Base-by-base conservation (phyloP, 2,797 vertebrate genomes). In the Eremophila alpestris region DNA sequence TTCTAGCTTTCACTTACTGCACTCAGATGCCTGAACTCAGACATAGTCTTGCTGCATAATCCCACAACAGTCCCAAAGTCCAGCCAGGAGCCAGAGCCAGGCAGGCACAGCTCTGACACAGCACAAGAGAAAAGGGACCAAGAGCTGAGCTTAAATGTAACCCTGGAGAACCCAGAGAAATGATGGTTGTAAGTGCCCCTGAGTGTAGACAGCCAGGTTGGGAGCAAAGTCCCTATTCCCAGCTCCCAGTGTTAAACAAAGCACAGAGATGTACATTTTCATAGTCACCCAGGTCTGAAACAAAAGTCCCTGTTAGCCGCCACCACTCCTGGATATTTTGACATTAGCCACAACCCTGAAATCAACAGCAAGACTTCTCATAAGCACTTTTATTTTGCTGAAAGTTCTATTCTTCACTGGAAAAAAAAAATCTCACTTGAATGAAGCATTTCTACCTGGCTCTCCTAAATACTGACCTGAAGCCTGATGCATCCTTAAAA, bases 81-180 rank as follows among this genome's bases (percentile, higher is more conserved):
- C 59, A 48, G 16, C 10, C 13, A 5, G 34, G 46, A 87, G 9
- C 19, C 19, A 14, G 48, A 77, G 9, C 11, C 15, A 13, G n/a
- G 29, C 71, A 40, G 30, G 30, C 55, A 67, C 18, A 18, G 13
- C 23, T 55, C 51, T 21, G 13, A 21, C 8, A 24, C 16, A 2
- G 5, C 27, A 16, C 2, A 1, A 1, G 0, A 4, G 3, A 30
- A 27, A 27, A 0, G 0, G 5, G 1, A 1, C 6, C 9, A 5
- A 34, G 16, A 20, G 10, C 51, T 71, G 38, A 64, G 15, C 7
- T 75, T 71, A 54, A 41, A 67, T 23, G 15, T 30, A 60, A 19
- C 4, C 15, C 41, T 1, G 2, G 16, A 18, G 46, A 26, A 56
- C n/a, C 29, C 18, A 46, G 48, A 32, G 54, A 27, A 70, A 13